These are phyloP conservation scores for Parasteatoda lunata DNA, from an alignment of 2,888 invertebrate species.

Conservation along the genomic window DNA sequence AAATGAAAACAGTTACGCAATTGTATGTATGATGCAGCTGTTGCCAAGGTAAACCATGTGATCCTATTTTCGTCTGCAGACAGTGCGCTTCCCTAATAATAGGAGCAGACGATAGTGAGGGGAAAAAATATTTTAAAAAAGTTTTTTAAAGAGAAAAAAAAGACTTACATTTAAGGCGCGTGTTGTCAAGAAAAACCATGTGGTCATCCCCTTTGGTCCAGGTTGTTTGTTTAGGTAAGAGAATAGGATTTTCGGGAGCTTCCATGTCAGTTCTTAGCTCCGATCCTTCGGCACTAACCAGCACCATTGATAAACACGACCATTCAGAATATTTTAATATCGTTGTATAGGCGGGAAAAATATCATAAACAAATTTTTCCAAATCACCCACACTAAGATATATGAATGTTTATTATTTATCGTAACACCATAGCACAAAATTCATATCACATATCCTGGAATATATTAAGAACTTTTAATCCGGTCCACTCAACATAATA, in stretches of 20 bases:
- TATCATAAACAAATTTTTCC: not conserved
- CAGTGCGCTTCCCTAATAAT: constrained; percentile 22
- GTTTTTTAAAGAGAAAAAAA: not conserved
- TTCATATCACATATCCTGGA: constrained; percentile 47
- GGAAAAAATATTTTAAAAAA: not conserved
- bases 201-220: constrained; percentile 64
- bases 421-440: constrained; percentile 37
- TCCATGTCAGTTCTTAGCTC: constrained; percentile 66
- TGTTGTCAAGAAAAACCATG: constrained; percentile 63
- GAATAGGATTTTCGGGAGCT: constrained; percentile 64
- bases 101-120: too few relatives aligned
- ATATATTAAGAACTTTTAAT: constrained; percentile 33
- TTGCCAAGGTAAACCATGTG: constrained; percentile 66
- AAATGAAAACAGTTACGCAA: constrained; percentile 31
- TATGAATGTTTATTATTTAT: constrained; percentile 53
- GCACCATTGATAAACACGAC: constrained; percentile 66
- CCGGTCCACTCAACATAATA: constrained; percentile 49
- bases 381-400: constrained; percentile 25
- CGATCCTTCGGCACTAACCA: constrained; percentile 65
- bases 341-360: constrained; percentile 25
- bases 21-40: constrained; percentile 41
- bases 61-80: constrained; percentile 14
- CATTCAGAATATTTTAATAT: constrained; percentile 36
- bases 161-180: constrained; percentile 62
- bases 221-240: constrained; percentile 62